Conservation (phyloP, 2,113 vertebrate species). For the Octodon degus region DNA sequence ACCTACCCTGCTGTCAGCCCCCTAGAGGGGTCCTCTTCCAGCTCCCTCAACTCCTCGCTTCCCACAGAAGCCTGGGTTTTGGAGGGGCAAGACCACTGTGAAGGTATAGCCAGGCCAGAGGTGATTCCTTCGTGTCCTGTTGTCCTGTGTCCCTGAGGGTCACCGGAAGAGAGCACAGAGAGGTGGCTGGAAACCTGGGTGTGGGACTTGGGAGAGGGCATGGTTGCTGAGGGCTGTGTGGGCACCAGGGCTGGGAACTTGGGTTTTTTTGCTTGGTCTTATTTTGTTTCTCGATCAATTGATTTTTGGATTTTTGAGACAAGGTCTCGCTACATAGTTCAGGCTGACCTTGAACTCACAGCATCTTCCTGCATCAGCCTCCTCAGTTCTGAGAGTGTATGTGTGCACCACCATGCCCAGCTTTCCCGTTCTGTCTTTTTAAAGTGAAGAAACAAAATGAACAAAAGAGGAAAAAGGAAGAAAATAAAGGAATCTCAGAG, state of each 20-base stretch:
- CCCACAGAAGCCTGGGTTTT: background rate
- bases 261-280: background rate
- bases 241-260: no score
- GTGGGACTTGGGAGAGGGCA: background rate
- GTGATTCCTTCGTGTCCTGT: background rate
- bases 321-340: no score
- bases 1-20: no score
- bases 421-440: no score
- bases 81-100: background rate
- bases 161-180: fast-evolving
- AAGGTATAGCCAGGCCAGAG: background rate
- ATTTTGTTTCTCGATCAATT: background rate
- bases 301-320: background rate
- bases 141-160: fast-evolving
- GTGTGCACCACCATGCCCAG: no score
- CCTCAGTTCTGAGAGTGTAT: no score
- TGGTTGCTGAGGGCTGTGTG: fast-evolving
- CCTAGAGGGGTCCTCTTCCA: no score
- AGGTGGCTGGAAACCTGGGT: background rate
- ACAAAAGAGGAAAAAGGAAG: background rate
- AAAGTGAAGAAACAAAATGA: no score
- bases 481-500: background rate
- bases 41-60: fast-evolving
- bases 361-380: no score
- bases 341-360: no score